Evolutionary conservation across 1,140 invertebrate species (phyloP).

Genomic region (Drosophila kepulauana): DNA sequence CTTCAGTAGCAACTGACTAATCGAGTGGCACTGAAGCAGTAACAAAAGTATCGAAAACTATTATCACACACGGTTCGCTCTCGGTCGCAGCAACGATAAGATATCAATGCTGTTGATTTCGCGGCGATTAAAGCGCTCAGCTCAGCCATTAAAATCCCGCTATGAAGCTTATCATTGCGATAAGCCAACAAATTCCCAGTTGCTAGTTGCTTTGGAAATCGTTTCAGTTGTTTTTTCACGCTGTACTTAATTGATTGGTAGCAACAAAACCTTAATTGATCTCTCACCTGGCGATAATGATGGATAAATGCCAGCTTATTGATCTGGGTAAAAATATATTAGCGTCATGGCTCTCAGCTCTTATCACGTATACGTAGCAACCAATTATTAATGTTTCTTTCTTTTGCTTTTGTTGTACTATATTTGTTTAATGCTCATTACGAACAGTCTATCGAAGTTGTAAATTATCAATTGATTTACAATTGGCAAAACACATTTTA

Average conservation of each 20-base stretch:
- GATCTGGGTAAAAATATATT: conserved; percentile 13
- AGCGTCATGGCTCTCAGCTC: not conserved
- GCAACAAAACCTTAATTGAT: conserved; percentile 31
- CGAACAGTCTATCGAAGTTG: too few relatives aligned
- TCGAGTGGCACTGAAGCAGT: not conserved
- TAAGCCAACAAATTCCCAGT: conserved; percentile 17
- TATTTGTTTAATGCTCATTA: too few relatives aligned
- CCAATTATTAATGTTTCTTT: not conserved
- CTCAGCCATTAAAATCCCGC: conserved; percentile 24
- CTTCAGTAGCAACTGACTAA: conserved; percentile 30
- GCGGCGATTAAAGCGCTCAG: conserved; percentile 25
- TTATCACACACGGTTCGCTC: conserved; percentile 12
- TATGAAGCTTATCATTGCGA: conserved; percentile 17
- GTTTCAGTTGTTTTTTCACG: conserved; percentile 12
- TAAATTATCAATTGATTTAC: too few relatives aligned
- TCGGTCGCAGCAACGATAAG: conserved; percentile 40
- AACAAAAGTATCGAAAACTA: too few relatives aligned
- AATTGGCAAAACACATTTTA: too few relatives aligned
- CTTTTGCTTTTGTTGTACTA: too few relatives aligned
- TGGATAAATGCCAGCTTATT: not conserved
- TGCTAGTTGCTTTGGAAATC: conserved; percentile 22
- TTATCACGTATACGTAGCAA: not conserved
- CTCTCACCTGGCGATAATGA: not conserved
- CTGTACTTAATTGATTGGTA: conserved; percentile 7
- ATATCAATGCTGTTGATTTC: conserved; percentile 39